Evolutionary conservation across 2,888 invertebrate species (phyloP).

Genomic region (Merodon equestris): DNA sequence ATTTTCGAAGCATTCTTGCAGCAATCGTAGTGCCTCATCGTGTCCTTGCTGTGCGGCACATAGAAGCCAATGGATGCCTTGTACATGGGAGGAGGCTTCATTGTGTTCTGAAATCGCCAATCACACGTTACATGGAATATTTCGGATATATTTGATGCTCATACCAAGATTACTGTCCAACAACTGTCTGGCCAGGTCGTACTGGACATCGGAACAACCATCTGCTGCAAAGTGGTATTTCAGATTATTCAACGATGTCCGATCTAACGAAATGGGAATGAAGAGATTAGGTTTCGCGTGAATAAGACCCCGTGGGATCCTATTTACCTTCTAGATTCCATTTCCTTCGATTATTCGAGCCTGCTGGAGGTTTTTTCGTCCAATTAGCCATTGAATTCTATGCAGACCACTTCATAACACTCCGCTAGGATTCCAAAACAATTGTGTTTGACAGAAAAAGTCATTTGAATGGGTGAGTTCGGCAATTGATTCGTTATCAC

Average conservation of each 20-base stretch:
- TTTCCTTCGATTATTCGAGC: slow-evolving; percentile 74
- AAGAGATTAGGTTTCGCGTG: slow-evolving; percentile 18
- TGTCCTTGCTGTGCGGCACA: slow-evolving; percentile 96
- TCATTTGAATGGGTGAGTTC: slow-evolving; percentile 11
- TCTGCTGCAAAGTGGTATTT: slow-evolving; percentile 89
- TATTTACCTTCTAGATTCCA: slow-evolving; percentile 78
- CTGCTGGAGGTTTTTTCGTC: slow-evolving; percentile 76
- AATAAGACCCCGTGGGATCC: background rate
- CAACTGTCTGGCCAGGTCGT: slow-evolving; percentile 90
- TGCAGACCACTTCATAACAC: slow-evolving; percentile 55
- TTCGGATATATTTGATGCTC: background rate
- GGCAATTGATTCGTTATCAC: background rate
- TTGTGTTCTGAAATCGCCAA: slow-evolving; percentile 71
- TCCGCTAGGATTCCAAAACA: slow-evolving; percentile 48
- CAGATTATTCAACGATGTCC: slow-evolving; percentile 78
- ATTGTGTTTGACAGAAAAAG: slow-evolving; percentile 27
- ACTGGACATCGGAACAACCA: slow-evolving; percentile 93
- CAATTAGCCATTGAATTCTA: slow-evolving; percentile 76
- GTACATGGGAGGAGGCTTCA: slow-evolving; percentile 80
- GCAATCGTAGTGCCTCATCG: slow-evolving; percentile 89
- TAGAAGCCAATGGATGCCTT: slow-evolving; percentile 94
- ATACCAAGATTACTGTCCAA: slow-evolving; percentile 88
- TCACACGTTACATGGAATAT: background rate
- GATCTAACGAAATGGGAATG: slow-evolving; percentile 72
- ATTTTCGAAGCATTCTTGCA: slow-evolving; percentile 82